Base-by-base conservation (phyloP, 1,140 invertebrate genomes). In the Drosophila neocordata region DNA sequence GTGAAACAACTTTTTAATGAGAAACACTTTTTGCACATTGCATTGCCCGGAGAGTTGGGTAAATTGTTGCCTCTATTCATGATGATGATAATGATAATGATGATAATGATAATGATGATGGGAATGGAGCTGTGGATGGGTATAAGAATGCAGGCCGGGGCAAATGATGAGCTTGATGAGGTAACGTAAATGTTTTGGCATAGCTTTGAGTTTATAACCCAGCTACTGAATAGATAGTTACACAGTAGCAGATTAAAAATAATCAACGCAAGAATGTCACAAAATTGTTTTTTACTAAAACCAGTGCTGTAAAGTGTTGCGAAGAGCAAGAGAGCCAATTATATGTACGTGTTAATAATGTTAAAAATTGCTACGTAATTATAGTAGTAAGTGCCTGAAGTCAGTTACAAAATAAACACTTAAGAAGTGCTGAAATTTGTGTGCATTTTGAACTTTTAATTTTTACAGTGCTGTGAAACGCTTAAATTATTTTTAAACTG, bases 1-100 rank as follows among this genome's bases (percentile, higher is more conserved):
- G 80, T 77, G 77, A 80, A 85, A 84, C 80, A 84, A 84, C 80
- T 84, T 84, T 84, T 84, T 84, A 85, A 84, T 84, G 80, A 84
- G 80, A 85, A 84, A 85, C 80, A 84, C 79, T 84, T 85, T 84
- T 84, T 80, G 81, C 80, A 80, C 69, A 84, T 85, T 85, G 65
- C 81, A 67, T 41, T 79, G 77, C 41, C 65, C 20, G 41, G 62
- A 44, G 8, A 56, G 56, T 41, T 38, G 48, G 41, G 70, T 64
- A 69, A 69, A 69, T 41, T 69, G 62, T 31, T 57, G 58, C 60
- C 64, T 31, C 38, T 59, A 20, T 13, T 37, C 31, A 52, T 60
- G 53, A 27, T 52, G 55, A 57, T 41, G 48, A 6, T 31, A 57
- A 52, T 67, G 59, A 24, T 64, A 41, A 22, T 67, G 59, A 20